Evolutionary conservation across 2,888 invertebrate genomes (phyloP), one percentile per base, ranked within the genome.

Genomic region (Dascillus cervinus): DNA sequence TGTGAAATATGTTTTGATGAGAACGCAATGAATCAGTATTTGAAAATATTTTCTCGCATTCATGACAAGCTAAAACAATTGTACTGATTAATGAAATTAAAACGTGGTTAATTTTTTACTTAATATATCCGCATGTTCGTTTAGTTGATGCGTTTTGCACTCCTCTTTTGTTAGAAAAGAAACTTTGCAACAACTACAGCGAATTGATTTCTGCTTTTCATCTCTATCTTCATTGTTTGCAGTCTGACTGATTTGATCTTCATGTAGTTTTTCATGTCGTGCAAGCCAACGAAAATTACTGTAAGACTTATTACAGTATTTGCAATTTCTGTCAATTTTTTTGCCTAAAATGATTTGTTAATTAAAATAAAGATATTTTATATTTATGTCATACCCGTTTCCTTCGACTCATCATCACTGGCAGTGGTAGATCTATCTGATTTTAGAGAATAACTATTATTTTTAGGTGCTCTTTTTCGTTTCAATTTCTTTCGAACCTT

Each of bases 31-130:
- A 61, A 38, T 69, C 66, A 13, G 59, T 57, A 2, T 64, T 64
- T 3, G 62, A 57, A 52, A 67, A 67, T 4, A 58, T 58, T 47
- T 66, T 67, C 24, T 65, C 59, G 34, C 70, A 70, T 20, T 62
- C 55, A 14, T 58, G 55, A 38, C 70, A 70, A 22, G 60, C 64
- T 43, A 29, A 26, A 55, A 52, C 32, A 35, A 28, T 11, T 6
- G n/a, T n/a, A n/a, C n/a, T n/a, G n/a, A 26, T 22, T n/a, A 12
- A 28, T 22, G 23, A 22, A 22, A 11, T 17, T 17, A 17, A 8
- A 6, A 4, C 4, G 5, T 8, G 17, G 17, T 8, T 17, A 17
- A 17, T 17, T 17, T 50, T 43, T 59, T 60, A 35, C 63, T 52
- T 40, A 70, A 46, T 25, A 61, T 48, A 13, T 64, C 63, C 10